phyloP scores from a whole-genome alignment of 2,888 invertebrate genomes.

The Parnassius smintheus region DNA sequence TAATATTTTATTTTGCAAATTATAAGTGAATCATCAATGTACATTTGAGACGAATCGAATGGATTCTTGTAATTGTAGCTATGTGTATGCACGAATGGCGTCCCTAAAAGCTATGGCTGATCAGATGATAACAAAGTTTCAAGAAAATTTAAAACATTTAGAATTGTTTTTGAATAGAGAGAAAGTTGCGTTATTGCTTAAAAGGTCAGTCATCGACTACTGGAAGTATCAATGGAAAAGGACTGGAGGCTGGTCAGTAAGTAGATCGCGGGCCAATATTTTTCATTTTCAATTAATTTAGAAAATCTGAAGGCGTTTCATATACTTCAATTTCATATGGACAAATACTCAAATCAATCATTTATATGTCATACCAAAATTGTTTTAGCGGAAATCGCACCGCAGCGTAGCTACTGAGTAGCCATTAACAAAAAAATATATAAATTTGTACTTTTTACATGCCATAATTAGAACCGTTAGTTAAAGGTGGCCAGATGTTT shows the following conservation, averaged over 20 bases:
- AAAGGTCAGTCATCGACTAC: constrained; percentile 61
- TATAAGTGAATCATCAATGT: too few relatives aligned
- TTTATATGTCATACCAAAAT: too few relatives aligned
- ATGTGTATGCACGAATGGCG: constrained; percentile 72
- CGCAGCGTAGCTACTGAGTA: too few relatives aligned
- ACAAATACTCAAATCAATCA: too few relatives aligned
- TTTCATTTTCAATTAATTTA: background rate
- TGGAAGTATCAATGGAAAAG: constrained; percentile 79
- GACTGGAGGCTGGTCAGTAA: constrained; percentile 75
- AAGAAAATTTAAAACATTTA: constrained; percentile 71
- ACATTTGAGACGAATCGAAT: too few relatives aligned
- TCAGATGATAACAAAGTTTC: constrained; percentile 68
- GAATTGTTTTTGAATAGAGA: constrained; percentile 68
- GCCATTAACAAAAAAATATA: too few relatives aligned
- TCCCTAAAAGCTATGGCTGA: constrained; percentile 74
- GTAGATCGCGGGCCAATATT: constrained; percentile 30
- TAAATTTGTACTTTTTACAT: too few relatives aligned
- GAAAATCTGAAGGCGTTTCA: too few relatives aligned
- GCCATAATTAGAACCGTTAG: too few relatives aligned
- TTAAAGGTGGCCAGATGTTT: too few relatives aligned
- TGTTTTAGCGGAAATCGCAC: too few relatives aligned
- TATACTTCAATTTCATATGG: too few relatives aligned
- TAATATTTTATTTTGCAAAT: constrained; percentile 21
- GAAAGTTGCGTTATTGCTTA: constrained; percentile 58
- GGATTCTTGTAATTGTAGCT: constrained; percentile 44